Percentiles rank a stretch among this genome's conserved stretches.
Conservation (phyloP, 2,113 vertebrate species). For the Pseudorectes ferrugineus region DNA sequence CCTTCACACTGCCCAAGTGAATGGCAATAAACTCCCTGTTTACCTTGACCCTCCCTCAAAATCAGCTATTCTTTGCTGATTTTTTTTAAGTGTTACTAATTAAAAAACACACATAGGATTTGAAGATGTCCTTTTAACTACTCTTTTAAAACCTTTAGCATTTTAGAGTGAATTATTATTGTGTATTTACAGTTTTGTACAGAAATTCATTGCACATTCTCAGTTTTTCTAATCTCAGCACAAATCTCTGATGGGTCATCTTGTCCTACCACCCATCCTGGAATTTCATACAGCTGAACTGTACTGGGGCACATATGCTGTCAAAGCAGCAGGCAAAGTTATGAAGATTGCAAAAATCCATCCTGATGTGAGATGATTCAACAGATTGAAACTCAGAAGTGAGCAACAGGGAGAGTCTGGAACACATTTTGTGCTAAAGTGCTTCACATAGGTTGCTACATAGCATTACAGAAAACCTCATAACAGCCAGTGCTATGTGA, state of each 20-base stretch:
- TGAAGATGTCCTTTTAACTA: neutral
- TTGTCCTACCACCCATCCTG: neutral
- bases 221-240: neutral
- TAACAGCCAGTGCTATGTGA: neutral
- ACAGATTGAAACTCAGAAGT: neutral
- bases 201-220: neutral
- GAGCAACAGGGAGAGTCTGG: neutral
- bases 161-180: neutral
- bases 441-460: neutral
- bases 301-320: neutral
- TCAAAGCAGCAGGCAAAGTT: neutral
- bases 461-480: neutral
- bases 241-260: neutral
- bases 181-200: neutral
- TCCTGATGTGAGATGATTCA: neutral
- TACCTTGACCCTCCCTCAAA: neutral
- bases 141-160: neutral
- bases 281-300: neutral
- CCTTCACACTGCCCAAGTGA: rapidly evolving
- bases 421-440: neutral
- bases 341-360: neutral
- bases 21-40: neutral
- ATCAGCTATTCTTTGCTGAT: neutral
- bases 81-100: neutral
- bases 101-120: neutral